These are phyloP conservation scores for Marmota monax DNA, from an alignment of 2,113 vertebrate genomes.

Conservation along the genomic window DNA sequence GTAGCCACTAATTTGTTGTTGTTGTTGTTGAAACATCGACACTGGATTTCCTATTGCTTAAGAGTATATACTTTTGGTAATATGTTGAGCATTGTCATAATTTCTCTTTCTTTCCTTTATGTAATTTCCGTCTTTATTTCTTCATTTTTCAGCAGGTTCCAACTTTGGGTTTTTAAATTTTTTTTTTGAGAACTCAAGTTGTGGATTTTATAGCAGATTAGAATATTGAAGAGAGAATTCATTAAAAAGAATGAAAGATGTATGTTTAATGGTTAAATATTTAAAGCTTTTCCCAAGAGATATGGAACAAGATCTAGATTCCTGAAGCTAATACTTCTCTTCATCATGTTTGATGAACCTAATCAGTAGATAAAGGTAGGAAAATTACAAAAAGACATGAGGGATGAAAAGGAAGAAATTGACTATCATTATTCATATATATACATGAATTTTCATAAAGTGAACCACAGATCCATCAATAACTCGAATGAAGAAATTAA, in stretches of 20 bases:
- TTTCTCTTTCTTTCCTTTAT: constrained; percentile 9
- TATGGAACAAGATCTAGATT: not conserved
- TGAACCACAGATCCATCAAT: too few relatives aligned
- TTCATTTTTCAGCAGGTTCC: not conserved
- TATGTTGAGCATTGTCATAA: not conserved
- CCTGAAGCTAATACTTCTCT: not conserved
- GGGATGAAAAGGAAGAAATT: not conserved
- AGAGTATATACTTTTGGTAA: not conserved
- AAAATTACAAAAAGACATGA: not conserved
- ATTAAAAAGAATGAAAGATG: not conserved
- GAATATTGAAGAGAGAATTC: not conserved
- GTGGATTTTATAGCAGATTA: not conserved
- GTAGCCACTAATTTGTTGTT: not conserved
- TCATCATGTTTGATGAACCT: not conserved
- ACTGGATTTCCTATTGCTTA: not conserved
- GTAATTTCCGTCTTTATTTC: not conserved
- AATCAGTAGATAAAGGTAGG: not conserved
- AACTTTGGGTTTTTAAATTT: not conserved
- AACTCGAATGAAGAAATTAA: not conserved
- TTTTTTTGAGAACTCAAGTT: not conserved
- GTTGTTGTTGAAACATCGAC: not conserved
- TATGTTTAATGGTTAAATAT: not conserved
- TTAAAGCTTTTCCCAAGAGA: not conserved
- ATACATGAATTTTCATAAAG: too few relatives aligned
- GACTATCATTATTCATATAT: not conserved